Percentiles rank a stretch among this genome's conserved stretches.
Evolutionary conservation across 2,888 invertebrate species (phyloP).

Genomic region (Zootermopsis nevadensis): DNA sequence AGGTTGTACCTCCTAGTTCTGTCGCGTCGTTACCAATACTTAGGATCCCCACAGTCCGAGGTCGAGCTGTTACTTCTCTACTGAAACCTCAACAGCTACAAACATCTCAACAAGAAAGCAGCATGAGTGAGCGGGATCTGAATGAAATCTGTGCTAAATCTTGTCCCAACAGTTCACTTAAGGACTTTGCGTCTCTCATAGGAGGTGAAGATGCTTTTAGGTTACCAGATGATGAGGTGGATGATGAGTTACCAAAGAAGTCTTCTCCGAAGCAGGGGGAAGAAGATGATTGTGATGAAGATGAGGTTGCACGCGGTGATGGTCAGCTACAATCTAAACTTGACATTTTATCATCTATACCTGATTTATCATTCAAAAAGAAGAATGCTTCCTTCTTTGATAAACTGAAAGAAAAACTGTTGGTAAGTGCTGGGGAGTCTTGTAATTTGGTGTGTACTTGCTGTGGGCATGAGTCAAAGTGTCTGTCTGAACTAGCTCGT

Average conservation of each 20-base stretch:
- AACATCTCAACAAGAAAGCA: constrained; percentile 49
- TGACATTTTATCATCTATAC: background rate
- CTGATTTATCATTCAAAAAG: constrained; percentile 64
- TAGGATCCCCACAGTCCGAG: constrained; percentile 58
- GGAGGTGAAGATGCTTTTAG: constrained; percentile 56
- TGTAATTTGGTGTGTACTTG: constrained; percentile 73
- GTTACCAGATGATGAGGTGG: constrained; percentile 55
- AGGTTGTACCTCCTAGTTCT: constrained; percentile 38
- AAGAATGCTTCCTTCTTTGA: constrained; percentile 86
- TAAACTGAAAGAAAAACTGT: constrained; percentile 79
- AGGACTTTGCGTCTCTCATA: constrained; percentile 68
- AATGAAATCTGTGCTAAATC: constrained; percentile 65
- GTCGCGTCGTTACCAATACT: constrained; percentile 51
- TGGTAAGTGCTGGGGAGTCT: constrained; percentile 70
- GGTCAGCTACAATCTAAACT: background rate
- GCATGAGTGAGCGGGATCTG: constrained; percentile 63
- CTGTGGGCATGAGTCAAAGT: constrained; percentile 83
- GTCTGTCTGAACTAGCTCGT: constrained; percentile 82
- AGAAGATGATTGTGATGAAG: constrained; percentile 27
- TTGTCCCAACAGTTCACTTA: constrained; percentile 64
- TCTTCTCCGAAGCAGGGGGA: constrained; percentile 40
- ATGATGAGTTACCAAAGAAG: constrained; percentile 22
- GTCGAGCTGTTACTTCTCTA: constrained; percentile 62
- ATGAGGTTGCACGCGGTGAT: background rate
- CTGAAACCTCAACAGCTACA: constrained; percentile 48